phyloP scores from a whole-genome alignment of 2,797 vertebrate species.

The Dendrocincla tyrannina region DNA sequence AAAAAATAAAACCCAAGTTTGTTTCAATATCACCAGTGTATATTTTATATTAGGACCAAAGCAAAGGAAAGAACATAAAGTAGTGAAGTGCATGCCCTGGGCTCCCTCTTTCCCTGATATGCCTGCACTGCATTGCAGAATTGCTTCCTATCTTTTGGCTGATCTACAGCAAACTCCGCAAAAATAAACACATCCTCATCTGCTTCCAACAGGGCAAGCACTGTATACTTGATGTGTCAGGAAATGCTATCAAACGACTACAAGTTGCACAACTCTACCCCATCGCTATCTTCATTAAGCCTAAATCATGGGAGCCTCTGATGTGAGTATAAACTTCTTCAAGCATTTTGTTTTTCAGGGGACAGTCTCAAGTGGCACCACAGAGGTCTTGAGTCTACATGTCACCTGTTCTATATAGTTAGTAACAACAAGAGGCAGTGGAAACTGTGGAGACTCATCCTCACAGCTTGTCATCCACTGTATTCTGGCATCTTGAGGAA shows the following conservation, averaged over 20 bases:
- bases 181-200: background rate
- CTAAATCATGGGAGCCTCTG: constrained; percentile 91
- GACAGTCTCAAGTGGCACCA: background rate
- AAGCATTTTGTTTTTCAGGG: background rate
- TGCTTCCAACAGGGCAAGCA: constrained; percentile 90
- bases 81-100: accelerated
- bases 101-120: background rate
- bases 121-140: accelerated
- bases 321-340: constrained; percentile 84
- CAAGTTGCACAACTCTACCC: constrained; percentile 99
- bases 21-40: background rate
- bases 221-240: constrained; percentile 97
- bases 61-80: background rate
- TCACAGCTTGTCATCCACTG: background rate
- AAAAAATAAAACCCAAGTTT: background rate
- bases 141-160: background rate
- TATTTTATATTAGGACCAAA: background rate
- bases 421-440: background rate
- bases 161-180: background rate
- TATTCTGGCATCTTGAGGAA: background rate
- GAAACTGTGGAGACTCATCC: background rate
- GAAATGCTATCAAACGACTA: constrained; percentile 97
- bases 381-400: background rate
- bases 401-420: background rate
- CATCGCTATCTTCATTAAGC: constrained; percentile 97